These are phyloP conservation scores for Dreissena polymorpha DNA, from an alignment of 1,140 invertebrate species.

Conservation along the genomic window DNA sequence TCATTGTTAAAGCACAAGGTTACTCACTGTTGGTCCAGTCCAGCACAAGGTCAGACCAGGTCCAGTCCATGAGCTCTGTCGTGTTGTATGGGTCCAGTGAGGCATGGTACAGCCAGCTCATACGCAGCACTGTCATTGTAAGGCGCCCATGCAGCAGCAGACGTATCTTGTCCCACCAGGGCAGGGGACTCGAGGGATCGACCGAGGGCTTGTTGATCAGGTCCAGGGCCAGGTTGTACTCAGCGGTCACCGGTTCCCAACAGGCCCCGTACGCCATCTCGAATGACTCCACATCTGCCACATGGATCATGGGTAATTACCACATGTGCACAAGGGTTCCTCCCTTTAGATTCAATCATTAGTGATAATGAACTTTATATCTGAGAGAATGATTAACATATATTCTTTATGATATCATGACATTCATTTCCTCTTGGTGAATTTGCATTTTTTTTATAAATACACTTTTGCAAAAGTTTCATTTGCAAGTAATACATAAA, in stretches of 20 bases:
- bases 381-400: too few relatives aligned
- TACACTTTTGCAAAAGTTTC: too few relatives aligned
- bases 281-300: slow-evolving; percentile 76
- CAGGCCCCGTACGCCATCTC: slow-evolving; percentile 98
- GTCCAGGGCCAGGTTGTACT: slow-evolving; percentile 92
- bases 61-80: slow-evolving; percentile 98
- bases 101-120: slow-evolving; percentile 94
- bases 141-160: slow-evolving; percentile 95
- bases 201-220: slow-evolving; percentile 91
- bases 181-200: slow-evolving; percentile 95
- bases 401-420: too few relatives aligned
- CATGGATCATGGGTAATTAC: neutral
- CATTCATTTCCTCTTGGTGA: too few relatives aligned
- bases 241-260: slow-evolving; percentile 98
- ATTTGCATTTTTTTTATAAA: too few relatives aligned
- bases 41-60: slow-evolving; percentile 94
- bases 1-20: too few relatives aligned
- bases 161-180: slow-evolving; percentile 98
- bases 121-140: slow-evolving; percentile 90
- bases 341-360: too few relatives aligned
- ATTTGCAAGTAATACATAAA: too few relatives aligned
- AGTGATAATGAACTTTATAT: too few relatives aligned
- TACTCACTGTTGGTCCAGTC: slow-evolving; percentile 96
- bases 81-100: slow-evolving; percentile 99
- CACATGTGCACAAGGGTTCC: too few relatives aligned